These are phyloP conservation scores for Palythoa heliodiscus DNA, from an alignment of 92 coral and sea anemone genomes.

Conservation along the genomic window DNA sequence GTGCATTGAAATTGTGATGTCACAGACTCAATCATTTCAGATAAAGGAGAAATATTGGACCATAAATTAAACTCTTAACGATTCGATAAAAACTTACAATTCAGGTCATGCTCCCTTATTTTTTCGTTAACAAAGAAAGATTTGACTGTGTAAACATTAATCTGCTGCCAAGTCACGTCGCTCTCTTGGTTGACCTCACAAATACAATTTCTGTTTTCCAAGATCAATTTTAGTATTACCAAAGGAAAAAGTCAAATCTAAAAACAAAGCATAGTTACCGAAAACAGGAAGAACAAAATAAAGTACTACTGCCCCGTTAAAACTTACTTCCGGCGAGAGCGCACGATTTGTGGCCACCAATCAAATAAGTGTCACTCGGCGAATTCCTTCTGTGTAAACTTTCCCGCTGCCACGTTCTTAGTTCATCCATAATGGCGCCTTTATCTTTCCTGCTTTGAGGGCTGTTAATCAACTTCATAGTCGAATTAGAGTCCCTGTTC, in stretches of 20 bases:
- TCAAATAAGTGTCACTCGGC: slow-evolving; percentile 49
- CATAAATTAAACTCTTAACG: background rate
- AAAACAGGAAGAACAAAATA: background rate
- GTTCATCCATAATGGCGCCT: slow-evolving; percentile 64
- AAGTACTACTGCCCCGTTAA: background rate
- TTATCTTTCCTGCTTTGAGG: slow-evolving; percentile 60
- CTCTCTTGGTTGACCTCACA: slow-evolving; percentile 14
- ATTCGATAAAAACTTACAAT: slow-evolving; percentile 3
- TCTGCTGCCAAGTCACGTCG: slow-evolving; percentile 23
- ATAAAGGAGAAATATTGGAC: slow-evolving; percentile 8
- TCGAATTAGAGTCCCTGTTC: slow-evolving; percentile 76
- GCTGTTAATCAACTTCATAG: slow-evolving; percentile 65
- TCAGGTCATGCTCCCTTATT: slow-evolving; percentile 8
- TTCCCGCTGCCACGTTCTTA: slow-evolving; percentile 59
- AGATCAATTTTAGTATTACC: background rate
- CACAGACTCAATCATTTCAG: background rate
- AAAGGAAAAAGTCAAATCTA: background rate
- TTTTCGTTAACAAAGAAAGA: background rate
- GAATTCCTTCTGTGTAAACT: slow-evolving; percentile 50
- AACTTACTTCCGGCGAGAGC: slow-evolving; percentile 51
- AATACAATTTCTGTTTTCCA: slow-evolving; percentile 15
- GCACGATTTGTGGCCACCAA: slow-evolving; percentile 28
- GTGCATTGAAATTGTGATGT: slow-evolving; percentile 25
- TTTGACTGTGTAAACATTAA: background rate
- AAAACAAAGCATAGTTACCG: background rate